A percentile compares a stretch with the other conserved stretches of the same genome.
phyloP scores from a whole-genome alignment of 1,140 invertebrate species.

The Centruroides sculpturatus region DNA sequence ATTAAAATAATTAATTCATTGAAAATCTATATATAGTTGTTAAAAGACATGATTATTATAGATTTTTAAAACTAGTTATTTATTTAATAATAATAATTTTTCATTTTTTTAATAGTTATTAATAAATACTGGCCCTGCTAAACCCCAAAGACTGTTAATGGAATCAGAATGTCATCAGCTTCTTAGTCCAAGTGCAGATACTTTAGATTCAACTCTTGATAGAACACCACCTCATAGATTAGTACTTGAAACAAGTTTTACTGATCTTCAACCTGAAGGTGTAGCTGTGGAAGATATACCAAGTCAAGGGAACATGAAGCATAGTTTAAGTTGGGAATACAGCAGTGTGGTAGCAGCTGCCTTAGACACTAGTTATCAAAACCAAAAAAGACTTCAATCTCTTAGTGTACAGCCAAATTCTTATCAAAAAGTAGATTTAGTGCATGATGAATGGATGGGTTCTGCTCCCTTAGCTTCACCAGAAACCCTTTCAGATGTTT shows the following conservation, averaged over 20 bases:
- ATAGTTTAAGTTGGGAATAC: constrained; percentile 18
- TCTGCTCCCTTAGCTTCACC: constrained; percentile 67
- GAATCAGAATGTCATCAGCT: constrained; percentile 20
- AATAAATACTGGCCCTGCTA: constrained; percentile 30
- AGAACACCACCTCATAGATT: constrained; percentile 39
- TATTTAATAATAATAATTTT: background rate
- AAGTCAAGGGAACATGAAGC: background rate
- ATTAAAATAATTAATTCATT: too few relatives aligned
- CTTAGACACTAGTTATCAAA: background rate
- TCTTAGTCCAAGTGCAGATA: constrained; percentile 2
- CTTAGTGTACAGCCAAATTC: constrained; percentile 11
- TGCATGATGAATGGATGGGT: constrained; percentile 42
- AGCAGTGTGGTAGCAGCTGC: constrained; percentile 9
- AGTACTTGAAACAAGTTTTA: constrained; percentile 60
- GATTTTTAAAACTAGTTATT: too few relatives aligned
- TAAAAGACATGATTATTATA: too few relatives aligned
- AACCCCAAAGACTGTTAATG: constrained; percentile 26
- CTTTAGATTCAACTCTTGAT: constrained; percentile 16
- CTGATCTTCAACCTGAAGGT: constrained; percentile 33
- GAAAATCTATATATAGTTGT: too few relatives aligned
- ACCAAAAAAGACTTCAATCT: background rate
- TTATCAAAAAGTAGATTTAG: constrained; percentile 4
- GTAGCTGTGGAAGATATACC: constrained; percentile 11
- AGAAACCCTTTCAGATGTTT: constrained; percentile 66
- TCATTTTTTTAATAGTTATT: constrained; percentile 26